Conservation (phyloP, 2,888 invertebrate species). For the Panzeria rudis region DNA sequence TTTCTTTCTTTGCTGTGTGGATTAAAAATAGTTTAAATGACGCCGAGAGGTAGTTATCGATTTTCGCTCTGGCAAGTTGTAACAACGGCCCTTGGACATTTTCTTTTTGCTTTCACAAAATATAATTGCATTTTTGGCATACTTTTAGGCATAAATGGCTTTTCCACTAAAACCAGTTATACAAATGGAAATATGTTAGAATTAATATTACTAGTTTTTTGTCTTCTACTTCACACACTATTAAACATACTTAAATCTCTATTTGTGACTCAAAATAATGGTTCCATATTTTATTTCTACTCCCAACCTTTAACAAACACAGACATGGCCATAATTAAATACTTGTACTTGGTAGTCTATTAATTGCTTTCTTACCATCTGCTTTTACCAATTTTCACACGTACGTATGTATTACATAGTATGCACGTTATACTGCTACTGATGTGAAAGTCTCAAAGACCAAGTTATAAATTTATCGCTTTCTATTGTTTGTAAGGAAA, state of each 20-base stretch:
- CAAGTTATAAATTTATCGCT: slow-evolving; percentile 27
- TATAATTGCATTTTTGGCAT: not conserved
- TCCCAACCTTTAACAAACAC: not conserved
- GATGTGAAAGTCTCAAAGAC: slow-evolving; percentile 32
- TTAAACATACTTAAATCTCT: not conserved
- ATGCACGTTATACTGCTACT: not conserved
- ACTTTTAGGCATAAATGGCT: not conserved
- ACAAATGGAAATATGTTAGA: not conserved
- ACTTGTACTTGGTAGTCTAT: not conserved
- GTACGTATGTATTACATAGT: not conserved
- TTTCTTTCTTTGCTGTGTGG: too few relatives aligned
- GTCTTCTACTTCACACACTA: not conserved
- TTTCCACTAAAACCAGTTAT: not conserved
- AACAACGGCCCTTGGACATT: not conserved
- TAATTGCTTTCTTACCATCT: slow-evolving; percentile 50
- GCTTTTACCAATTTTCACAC: slow-evolving; percentile 29
- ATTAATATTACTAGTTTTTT: not conserved
- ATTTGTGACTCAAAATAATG: not conserved
- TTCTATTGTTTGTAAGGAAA: not conserved
- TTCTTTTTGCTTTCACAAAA: not conserved
- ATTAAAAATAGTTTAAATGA: too few relatives aligned
- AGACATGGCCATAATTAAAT: not conserved
- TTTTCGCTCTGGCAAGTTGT: too few relatives aligned
- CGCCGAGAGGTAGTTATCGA: too few relatives aligned
- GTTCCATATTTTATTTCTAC: not conserved